Base-by-base conservation (phyloP, 2,888 invertebrate species). In the Entomobrya proxima region DNA sequence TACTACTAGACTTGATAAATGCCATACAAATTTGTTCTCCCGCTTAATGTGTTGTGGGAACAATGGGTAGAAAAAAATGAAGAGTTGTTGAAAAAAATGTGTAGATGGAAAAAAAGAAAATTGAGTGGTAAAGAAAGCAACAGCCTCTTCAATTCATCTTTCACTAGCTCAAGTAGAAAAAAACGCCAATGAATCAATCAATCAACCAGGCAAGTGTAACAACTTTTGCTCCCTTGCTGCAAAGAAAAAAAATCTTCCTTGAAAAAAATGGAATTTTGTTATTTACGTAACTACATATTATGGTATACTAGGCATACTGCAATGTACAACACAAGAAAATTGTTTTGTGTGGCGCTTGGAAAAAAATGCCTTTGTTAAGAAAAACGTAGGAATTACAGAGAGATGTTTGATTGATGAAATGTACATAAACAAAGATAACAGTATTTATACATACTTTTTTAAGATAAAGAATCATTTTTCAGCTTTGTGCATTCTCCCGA, bases 111-210 rank as follows among this genome's bases (percentile, higher is more conserved):
- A 7, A 67, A 47, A 64, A 32, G 24, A 44, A 69, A 13, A 69
- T 13, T 47, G 47, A 9, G 27, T 58, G 27, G 32, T 64, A 15
- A 82, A n/a, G 50, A 64, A 85, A 79, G 85, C 85, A 85, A 85
- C 85, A 85, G 85, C 79, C 61, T 85, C 50, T 80, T 78, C 78
- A 74, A 85, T 74, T 85, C 84, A 85, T 78, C 78, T 83, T 76
- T 76, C 44, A 32, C 74, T 18, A 21, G 58, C 85, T 85, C 69
- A 61, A 79, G 47, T 67, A 69, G 69, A 69, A 58, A 64, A 80
- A 85, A 75, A n/a, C n/a, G n/a, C 85, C 85, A 85, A 85, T 85
- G 85, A 85, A 85, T 85, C 85, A 79, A 85, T 85, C 85, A 85
- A 85, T 85, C 85, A 85, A 85, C 85, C 79, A 79, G 64, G 50